phyloP scores from a whole-genome alignment of 2,797 vertebrate species.

The Gambusia yucatana region DNA sequence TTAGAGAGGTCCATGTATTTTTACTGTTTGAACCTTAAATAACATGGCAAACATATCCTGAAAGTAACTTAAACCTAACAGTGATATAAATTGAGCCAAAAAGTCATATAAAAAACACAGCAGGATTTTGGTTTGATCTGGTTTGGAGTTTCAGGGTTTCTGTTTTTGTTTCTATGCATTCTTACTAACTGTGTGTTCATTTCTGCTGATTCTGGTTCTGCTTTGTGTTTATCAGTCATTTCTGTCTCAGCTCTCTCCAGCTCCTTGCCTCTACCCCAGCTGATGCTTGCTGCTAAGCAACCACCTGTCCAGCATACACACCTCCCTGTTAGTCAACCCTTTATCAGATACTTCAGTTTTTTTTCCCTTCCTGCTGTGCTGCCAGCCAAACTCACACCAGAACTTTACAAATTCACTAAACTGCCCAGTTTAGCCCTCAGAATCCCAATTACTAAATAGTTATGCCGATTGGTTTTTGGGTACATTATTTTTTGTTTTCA shows the following conservation, averaged over 20 bases:
- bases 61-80: not conserved
- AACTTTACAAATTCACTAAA: not conserved
- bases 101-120: not conserved
- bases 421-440: not conserved
- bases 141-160: not conserved
- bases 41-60: not conserved
- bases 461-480: not conserved
- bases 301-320: not conserved
- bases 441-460: not conserved
- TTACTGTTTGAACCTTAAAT: not conserved
- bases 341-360: not conserved
- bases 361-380: not conserved
- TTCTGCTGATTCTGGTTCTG: not conserved
- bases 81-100: not conserved
- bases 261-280: not conserved
- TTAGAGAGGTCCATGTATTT: not conserved
- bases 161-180: not conserved
- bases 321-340: not conserved
- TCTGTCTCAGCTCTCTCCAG: not conserved
- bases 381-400: not conserved
- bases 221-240: not conserved
- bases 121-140: not conserved
- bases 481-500: not conserved
- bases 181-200: not conserved
- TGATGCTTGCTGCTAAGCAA: not conserved